phyloP scores from a whole-genome alignment of 2,888 invertebrate species.

The Zhengitettix transpicula region DNA sequence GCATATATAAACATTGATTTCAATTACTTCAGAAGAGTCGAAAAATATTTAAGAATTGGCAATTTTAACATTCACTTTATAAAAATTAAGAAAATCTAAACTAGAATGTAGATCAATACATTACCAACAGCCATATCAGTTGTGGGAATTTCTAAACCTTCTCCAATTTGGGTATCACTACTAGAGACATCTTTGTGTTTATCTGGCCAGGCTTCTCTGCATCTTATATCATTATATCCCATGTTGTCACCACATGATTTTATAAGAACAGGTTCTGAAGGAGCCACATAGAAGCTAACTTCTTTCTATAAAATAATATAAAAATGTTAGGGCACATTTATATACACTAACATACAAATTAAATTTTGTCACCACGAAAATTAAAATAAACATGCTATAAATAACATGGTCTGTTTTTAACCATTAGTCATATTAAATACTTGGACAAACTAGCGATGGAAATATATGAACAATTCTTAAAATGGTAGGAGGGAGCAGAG shows the following conservation, averaged over 20 bases:
- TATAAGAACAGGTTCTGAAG: conserved; percentile 17
- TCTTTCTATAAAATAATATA: conserved; percentile 25
- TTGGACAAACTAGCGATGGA: too few species aligned
- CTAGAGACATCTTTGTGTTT: conserved; percentile 1
- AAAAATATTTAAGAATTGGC: background rate
- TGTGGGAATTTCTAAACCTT: conserved; percentile 10
- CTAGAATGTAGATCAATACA: background rate
- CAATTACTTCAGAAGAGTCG: too few species aligned
- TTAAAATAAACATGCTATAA: too few species aligned
- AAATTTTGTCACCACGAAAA: too few species aligned
- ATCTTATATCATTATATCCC: conserved; percentile 2
- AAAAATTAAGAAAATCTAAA: background rate
- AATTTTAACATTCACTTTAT: background rate
- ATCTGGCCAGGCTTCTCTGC: conserved; percentile 6
- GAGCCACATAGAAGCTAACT: conserved; percentile 28
- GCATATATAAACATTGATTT: too few species aligned
- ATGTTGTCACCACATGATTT: background rate
- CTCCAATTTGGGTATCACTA: conserved; percentile 3
- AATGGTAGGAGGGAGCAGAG: too few species aligned
- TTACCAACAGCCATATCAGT: conserved; percentile 13
- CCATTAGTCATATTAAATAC: too few species aligned
- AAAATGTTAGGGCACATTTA: background rate
- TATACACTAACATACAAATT: background rate
- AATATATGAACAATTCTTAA: too few species aligned
- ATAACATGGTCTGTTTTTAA: too few species aligned